Percentiles rank a stretch among this genome's conserved stretches.
These are phyloP conservation scores for Embidobia sp. DNA, from an alignment of 2,888 invertebrate genomes.

Conservation along the genomic window DNA sequence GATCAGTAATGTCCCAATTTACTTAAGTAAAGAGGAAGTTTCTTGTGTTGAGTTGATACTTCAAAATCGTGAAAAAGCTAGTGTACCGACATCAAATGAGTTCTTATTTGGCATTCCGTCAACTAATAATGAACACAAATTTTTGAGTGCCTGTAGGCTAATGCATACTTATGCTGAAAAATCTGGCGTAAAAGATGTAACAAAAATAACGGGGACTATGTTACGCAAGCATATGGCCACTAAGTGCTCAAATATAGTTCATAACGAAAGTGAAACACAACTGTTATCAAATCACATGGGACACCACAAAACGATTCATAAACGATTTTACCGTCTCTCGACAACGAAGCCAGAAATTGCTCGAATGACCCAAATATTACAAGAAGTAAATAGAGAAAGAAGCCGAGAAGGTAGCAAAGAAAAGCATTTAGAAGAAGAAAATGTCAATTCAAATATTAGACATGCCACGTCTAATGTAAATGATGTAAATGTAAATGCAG, in stretches of 20 bases:
- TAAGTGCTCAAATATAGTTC: background rate
- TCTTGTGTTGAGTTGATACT: background rate
- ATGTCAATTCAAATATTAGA: background rate
- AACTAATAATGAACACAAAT: too few species aligned
- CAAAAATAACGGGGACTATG: conserved; percentile 10
- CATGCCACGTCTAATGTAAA: too few species aligned
- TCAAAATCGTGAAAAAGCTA: conserved; percentile 5
- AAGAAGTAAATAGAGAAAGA: background rate
- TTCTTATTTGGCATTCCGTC: conserved; percentile 24
- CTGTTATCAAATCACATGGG: conserved; percentile 10
- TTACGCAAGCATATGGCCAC: conserved; percentile 23
- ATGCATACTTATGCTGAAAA: conserved; percentile 1
- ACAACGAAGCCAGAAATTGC: conserved; percentile 4
- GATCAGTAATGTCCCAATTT: conserved; percentile 20
- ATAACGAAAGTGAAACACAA: background rate
- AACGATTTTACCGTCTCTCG: background rate
- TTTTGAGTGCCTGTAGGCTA: background rate
- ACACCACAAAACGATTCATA: conserved; percentile 12
- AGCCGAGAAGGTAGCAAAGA: too few species aligned
- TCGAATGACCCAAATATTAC: conserved; percentile 4
- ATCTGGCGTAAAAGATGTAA: background rate
- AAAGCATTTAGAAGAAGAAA: too few species aligned
- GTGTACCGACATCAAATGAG: background rate
- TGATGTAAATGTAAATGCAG: too few species aligned
- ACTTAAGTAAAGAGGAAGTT: background rate